Percentiles rank a stretch among this genome's conserved stretches.
These are phyloP conservation scores for Tetramorium bicarinatum DNA, from an alignment of 2,888 invertebrate genomes.

Conservation along the genomic window DNA sequence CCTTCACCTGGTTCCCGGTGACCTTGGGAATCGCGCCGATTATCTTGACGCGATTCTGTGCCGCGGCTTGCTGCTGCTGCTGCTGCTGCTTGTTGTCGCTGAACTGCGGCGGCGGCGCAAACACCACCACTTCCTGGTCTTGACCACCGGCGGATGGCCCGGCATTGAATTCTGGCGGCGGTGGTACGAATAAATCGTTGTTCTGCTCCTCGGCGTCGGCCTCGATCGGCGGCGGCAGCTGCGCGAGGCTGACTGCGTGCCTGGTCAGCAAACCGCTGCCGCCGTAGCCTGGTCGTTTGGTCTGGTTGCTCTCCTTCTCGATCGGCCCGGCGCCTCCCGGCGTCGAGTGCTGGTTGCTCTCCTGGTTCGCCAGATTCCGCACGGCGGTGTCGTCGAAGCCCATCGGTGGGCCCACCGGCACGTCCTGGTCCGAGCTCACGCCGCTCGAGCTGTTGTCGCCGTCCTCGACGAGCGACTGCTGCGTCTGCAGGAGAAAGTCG, in stretches of 20 bases:
- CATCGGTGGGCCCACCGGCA: slow-evolving; percentile 88
- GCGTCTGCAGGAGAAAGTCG: slow-evolving; percentile 89
- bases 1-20: slow-evolving; percentile 82
- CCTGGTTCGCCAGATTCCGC: slow-evolving; percentile 83
- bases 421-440: slow-evolving; percentile 95
- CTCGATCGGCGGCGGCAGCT: slow-evolving; percentile 93
- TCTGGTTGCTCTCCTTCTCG: slow-evolving; percentile 81
- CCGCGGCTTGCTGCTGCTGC: slow-evolving; percentile 78
- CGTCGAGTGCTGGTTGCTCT: slow-evolving; percentile 71
- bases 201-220: slow-evolving; percentile 90
- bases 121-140: slow-evolving; percentile 88
- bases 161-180: slow-evolving; percentile 89
- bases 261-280: slow-evolving; percentile 88
- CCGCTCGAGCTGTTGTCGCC: slow-evolving; percentile 96
- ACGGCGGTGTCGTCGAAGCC: slow-evolving; percentile 86
- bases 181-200: slow-evolving; percentile 88
- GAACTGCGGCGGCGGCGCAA: slow-evolving; percentile 96
- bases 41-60: slow-evolving; percentile 90
- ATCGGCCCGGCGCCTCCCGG: slow-evolving; percentile 74
- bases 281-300: slow-evolving; percentile 80
- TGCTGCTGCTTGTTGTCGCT: slow-evolving; percentile 91
- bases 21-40: slow-evolving; percentile 94
- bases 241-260: slow-evolving; percentile 92
- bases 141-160: slow-evolving; percentile 85
- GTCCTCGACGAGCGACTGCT: slow-evolving; percentile 88